Conservation (phyloP, 2,888 invertebrate genomes). For the Pomacea canaliculata region DNA sequence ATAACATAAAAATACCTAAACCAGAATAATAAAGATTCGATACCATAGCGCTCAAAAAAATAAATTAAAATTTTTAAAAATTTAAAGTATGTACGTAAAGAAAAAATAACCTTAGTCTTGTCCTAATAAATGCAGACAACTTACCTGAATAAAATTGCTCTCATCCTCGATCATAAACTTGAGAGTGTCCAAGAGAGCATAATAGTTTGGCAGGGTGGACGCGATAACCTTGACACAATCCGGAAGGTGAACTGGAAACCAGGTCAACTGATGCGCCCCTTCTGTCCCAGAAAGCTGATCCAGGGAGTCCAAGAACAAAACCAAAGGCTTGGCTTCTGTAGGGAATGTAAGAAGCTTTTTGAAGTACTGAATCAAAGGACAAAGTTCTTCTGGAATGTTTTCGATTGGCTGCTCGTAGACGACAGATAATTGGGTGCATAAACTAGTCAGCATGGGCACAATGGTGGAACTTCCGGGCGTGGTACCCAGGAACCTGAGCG, state of each 20-base stretch:
- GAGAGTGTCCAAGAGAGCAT: slow-evolving; percentile 57
- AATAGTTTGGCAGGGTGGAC: slow-evolving; percentile 73
- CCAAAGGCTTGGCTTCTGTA: slow-evolving; percentile 77
- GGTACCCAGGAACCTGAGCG: slow-evolving; percentile 93
- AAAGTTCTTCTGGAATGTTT: slow-evolving; percentile 94
- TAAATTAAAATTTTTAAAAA: too few relatives aligned
- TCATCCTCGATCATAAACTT: slow-evolving; percentile 53
- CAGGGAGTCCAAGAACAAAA: slow-evolving; percentile 94
- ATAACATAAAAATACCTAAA: neutral
- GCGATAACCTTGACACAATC: slow-evolving; percentile 91
- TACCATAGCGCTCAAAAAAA: neutral
- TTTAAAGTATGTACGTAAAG: too few relatives aligned
- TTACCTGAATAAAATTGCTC: slow-evolving; percentile 48
- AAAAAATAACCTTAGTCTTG: too few relatives aligned
- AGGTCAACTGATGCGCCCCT: slow-evolving; percentile 94
- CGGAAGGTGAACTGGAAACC: slow-evolving; percentile 93
- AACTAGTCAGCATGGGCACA: slow-evolving; percentile 92
- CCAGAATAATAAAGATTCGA: too few relatives aligned
- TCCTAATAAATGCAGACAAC: too few relatives aligned
- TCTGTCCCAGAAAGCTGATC: slow-evolving; percentile 96
- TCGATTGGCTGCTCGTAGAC: slow-evolving; percentile 72
- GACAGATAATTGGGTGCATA: slow-evolving; percentile 90
- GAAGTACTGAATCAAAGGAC: slow-evolving; percentile 94
- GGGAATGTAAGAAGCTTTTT: slow-evolving; percentile 82
- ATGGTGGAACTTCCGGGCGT: slow-evolving; percentile 96